Evolutionary conservation across 2,888 invertebrate genomes (phyloP).

Genomic region (Catocala fraxini): DNA sequence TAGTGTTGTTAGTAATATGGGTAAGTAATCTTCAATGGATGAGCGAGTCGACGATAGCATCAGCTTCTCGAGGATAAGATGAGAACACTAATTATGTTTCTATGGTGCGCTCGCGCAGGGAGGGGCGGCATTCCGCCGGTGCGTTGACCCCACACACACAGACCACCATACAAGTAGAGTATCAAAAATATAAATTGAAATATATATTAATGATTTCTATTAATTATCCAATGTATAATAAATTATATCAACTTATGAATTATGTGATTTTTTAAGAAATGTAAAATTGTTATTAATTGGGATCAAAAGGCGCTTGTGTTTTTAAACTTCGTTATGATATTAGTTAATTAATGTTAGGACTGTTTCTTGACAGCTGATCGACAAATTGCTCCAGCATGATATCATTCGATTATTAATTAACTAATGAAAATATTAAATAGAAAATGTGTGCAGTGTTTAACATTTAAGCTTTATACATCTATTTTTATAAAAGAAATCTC

Average conservation of each 20-base stretch:
- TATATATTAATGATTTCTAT: conserved; percentile 53
- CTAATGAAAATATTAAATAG: conserved; percentile 2
- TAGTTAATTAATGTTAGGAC: conserved; percentile 28
- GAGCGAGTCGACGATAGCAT: conserved; percentile 61
- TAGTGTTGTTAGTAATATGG: conserved; percentile 34
- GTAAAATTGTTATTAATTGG: conserved; percentile 28
- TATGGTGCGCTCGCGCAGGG: conserved; percentile 74
- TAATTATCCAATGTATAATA: conserved; percentile 49
- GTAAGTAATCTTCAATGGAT: conserved; percentile 62
- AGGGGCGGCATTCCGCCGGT: conserved; percentile 78
- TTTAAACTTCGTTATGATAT: conserved; percentile 26
- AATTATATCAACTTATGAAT: conserved; percentile 47
- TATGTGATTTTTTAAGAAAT: conserved; percentile 33
- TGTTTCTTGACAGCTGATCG: conserved; percentile 22
- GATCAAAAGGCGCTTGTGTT: conserved; percentile 39
- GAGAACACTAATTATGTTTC: conserved; percentile 84
- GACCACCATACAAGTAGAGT: conserved; percentile 50
- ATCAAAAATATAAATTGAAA: conserved; percentile 48
- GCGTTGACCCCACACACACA: conserved; percentile 65
- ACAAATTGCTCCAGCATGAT: conserved; percentile 19
- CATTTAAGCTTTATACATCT: not conserved
- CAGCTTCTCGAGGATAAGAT: conserved; percentile 67
- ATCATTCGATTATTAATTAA: conserved; percentile 11
- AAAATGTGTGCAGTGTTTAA: not conserved
- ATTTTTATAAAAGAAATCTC: too few relatives aligned